A percentile compares a stretch with the other conserved stretches of the same genome.
Conservation (phyloP, 2,888 invertebrate species). For the Stratiomys singularior region DNA sequence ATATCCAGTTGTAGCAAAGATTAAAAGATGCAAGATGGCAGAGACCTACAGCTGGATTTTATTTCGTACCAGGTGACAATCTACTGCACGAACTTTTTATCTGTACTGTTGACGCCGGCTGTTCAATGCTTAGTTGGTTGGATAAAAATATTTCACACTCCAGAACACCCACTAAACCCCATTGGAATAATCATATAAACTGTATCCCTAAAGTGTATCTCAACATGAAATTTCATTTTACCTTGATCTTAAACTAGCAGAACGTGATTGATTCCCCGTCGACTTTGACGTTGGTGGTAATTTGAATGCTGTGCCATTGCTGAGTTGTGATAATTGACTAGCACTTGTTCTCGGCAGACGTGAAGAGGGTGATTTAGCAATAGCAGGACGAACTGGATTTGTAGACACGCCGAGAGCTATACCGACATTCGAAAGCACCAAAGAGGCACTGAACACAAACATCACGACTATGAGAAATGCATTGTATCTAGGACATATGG, state of each 20-base stretch:
- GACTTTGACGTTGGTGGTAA: conserved; percentile 37
- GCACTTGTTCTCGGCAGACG: conserved; percentile 72
- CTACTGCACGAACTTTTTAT: no score
- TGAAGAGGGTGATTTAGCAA: conserved; percentile 66
- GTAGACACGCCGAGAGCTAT: conserved; percentile 54
- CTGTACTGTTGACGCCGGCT: no score
- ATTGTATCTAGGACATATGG: not conserved
- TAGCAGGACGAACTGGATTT: conserved; percentile 60
- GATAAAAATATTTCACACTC: no score
- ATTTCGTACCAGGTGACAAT: no score
- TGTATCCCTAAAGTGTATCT: no score
- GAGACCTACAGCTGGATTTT: no score
- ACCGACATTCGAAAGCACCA: conserved; percentile 53
- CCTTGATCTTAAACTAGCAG: conserved; percentile 38
- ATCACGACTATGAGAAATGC: conserved; percentile 54
- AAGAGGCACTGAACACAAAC: conserved; percentile 55
- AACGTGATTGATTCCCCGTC: conserved; percentile 34
- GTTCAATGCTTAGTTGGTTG: no score
- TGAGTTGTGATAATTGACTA: conserved; percentile 66
- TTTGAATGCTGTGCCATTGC: conserved; percentile 61
- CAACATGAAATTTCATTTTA: not conserved
- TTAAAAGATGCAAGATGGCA: no score
- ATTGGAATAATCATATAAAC: no score
- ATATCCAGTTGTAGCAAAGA: no score
- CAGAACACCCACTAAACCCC: no score